A percentile compares a stretch with the other conserved stretches of the same genome.
Conservation (phyloP, 2,113 vertebrate genomes). For the Microtus richardsoni region DNA sequence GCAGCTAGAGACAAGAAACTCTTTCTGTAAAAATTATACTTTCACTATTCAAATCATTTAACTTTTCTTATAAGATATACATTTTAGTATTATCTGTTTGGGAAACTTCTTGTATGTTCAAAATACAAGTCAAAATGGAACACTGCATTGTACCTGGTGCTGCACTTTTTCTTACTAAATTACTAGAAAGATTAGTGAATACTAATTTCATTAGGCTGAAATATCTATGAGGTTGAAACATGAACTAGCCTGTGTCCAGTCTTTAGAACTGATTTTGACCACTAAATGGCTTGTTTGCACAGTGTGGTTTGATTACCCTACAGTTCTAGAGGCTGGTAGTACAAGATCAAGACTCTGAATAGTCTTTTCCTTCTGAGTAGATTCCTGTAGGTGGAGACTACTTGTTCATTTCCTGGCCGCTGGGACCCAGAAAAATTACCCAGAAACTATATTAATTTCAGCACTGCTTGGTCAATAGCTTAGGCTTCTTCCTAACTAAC, state of each 20-base stretch:
- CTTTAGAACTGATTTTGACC: background rate
- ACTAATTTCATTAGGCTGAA: background rate
- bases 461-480: no score
- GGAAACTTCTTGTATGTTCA: background rate
- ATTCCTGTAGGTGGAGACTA: no score
- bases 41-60: constrained; percentile 28
- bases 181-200: background rate
- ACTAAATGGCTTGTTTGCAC: background rate
- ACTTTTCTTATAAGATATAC: background rate
- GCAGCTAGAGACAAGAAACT: background rate
- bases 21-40: background rate
- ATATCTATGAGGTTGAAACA: background rate
- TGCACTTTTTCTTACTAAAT: background rate
- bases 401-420: no score
- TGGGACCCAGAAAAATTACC: no score
- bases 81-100: constrained; percentile 19
- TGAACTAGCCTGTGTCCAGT: background rate
- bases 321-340: background rate
- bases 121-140: background rate
- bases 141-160: background rate
- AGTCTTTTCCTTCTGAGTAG: background rate
- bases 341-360: background rate
- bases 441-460: no score
- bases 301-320: background rate
- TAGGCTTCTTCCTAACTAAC: no score